Percentiles rank a stretch among this genome's conserved stretches.
Evolutionary conservation across 2,888 invertebrate species (phyloP).

Genomic region (Cephus runcator): DNA sequence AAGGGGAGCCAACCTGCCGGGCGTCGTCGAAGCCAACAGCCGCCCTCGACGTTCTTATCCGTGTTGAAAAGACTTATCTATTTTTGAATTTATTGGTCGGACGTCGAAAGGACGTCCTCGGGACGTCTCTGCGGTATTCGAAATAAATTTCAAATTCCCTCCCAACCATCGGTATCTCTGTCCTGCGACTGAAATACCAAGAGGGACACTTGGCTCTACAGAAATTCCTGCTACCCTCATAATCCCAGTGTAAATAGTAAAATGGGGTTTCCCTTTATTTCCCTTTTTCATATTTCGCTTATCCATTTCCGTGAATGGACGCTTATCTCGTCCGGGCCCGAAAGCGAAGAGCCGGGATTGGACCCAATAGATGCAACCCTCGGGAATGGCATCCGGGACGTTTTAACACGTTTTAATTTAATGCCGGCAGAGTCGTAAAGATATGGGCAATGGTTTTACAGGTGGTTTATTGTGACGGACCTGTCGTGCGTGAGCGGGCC

Average conservation of each 20-base stretch:
- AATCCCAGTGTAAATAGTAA: neutral
- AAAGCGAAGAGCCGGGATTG: neutral
- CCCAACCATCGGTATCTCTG: neutral
- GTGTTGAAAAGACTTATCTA: neutral
- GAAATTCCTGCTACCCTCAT: neutral
- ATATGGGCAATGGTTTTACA: constrained; percentile 1
- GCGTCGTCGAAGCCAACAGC: neutral
- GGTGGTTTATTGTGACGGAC: constrained; percentile 1
- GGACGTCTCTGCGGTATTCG: neutral
- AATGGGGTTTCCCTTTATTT: neutral
- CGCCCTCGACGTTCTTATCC: neutral
- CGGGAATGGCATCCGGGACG: constrained; percentile 5
- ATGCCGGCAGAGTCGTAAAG: constrained; percentile 2
- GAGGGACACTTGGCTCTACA: neutral
- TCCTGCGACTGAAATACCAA: neutral
- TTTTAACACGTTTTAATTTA: constrained; percentile 7
- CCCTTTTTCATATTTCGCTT: neutral
- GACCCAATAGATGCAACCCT: neutral
- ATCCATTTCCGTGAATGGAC: constrained; percentile 3
- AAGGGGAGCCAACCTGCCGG: constrained; percentile 22
- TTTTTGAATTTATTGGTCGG: neutral
- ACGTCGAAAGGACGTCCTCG: neutral
- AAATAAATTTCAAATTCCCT: neutral
- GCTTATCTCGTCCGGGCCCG: neutral
- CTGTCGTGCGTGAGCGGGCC: neutral